Evolutionary conservation across 2,888 invertebrate genomes (phyloP).

Genomic region (Drosophila glabriapex): DNA sequence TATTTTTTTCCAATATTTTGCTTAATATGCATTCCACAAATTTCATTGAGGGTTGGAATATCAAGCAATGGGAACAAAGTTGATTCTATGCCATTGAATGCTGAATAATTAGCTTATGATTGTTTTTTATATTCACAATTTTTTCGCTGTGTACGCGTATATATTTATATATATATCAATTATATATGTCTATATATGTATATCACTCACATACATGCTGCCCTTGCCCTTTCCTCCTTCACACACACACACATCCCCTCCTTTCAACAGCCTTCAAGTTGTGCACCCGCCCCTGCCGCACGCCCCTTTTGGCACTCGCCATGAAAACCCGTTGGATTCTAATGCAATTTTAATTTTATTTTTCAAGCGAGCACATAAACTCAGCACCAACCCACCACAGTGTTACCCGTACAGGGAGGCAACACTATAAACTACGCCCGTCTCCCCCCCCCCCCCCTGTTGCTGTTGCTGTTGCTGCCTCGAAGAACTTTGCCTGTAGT

Average conservation of each 20-base stretch:
- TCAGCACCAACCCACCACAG: constrained; percentile 46
- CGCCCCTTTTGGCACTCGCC: constrained; percentile 15
- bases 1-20: constrained; percentile 54
- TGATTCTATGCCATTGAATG: background rate
- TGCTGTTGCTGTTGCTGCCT: background rate
- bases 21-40: constrained; percentile 25
- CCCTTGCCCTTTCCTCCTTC: constrained; percentile 17
- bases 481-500: background rate
- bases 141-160: constrained; percentile 22
- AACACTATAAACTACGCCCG: constrained; percentile 60
- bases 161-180: background rate
- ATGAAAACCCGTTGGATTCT: constrained; percentile 76
- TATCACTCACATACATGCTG: constrained; percentile 7
- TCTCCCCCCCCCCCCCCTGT: background rate
- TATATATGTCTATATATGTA: background rate
- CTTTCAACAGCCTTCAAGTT: constrained; percentile 77
- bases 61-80: background rate
- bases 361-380: constrained; percentile 78
- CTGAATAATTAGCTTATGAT: background rate
- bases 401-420: constrained; percentile 14
- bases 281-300: constrained; percentile 34
- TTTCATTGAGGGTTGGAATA: background rate
- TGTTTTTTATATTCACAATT: background rate
- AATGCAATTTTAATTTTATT: constrained; percentile 81
- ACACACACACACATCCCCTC: constrained; percentile 25